Evolutionary conservation across 1,140 invertebrate genomes (phyloP).

Genomic region (Polypedilum pembai): DNA sequence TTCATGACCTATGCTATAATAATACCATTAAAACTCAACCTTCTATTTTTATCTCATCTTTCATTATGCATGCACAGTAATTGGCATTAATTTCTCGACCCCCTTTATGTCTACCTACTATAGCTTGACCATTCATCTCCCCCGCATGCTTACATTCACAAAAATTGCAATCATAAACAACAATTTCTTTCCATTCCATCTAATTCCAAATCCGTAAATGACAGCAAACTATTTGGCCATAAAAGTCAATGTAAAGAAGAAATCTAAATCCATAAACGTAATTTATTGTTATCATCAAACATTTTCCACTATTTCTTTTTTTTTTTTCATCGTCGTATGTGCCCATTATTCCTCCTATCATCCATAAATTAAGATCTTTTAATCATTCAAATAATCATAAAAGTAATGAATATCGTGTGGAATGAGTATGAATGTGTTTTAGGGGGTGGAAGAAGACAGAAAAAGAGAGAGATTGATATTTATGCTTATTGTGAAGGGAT

Average conservation of each 20-base stretch:
- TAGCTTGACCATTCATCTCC: too few relatives aligned
- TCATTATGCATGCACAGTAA: neutral
- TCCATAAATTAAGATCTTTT: constrained; percentile 28
- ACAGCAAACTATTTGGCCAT: constrained; percentile 12
- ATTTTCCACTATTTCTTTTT: neutral
- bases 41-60: neutral
- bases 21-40: too few relatives aligned
- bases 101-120: neutral
- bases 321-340: neutral
- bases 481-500: constrained; percentile 20
- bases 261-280: constrained; percentile 19
- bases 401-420: constrained; percentile 19
- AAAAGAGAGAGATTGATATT: constrained; percentile 17
- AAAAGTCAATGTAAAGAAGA: neutral
- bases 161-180: neutral
- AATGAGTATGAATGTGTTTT: neutral
- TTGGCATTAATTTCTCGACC: neutral
- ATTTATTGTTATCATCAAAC: constrained; percentile 22
- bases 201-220: neutral
- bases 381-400: constrained; percentile 29
- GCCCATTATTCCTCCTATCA: neutral
- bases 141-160: too few relatives aligned
- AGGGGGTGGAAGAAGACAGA: neutral
- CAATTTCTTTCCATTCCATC: constrained; percentile 7
- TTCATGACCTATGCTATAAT: too few relatives aligned